phyloP scores from a whole-genome alignment of 2,888 invertebrate genomes.

The Dasypogon diadema region DNA sequence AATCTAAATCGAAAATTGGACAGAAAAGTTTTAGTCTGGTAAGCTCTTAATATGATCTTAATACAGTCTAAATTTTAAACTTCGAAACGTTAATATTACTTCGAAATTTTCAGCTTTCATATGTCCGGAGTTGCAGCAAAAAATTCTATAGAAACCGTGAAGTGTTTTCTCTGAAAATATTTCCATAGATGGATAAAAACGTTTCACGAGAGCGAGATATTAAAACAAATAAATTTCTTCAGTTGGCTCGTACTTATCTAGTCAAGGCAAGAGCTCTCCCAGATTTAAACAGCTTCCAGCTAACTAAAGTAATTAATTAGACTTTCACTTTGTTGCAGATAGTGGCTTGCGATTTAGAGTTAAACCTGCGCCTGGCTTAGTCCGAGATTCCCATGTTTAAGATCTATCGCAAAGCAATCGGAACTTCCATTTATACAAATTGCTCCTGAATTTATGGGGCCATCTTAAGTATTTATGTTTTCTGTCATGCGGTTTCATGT shows the following conservation, averaged over 20 bases:
- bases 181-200: no score
- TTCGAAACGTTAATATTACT: no score
- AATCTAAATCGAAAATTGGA: no score
- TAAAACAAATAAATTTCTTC: slow-evolving; percentile 3
- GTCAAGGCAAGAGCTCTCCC: background rate
- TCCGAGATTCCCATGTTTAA: slow-evolving; percentile 31
- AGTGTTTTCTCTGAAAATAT: no score
- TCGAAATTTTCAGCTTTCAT: no score
- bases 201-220: no score
- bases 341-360: slow-evolving; percentile 16
- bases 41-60: no score
- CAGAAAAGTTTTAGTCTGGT: no score
- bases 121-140: no score
- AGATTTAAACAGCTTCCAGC: slow-evolving; percentile 12
- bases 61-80: no score
- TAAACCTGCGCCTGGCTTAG: background rate
- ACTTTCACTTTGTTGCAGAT: slow-evolving; percentile 29
- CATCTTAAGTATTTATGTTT: slow-evolving; percentile 55
- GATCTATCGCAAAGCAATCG: slow-evolving; percentile 41
- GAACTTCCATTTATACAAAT: slow-evolving; percentile 55
- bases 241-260: slow-evolving; percentile 6
- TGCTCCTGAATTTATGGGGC: slow-evolving; percentile 55
- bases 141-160: no score
- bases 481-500: slow-evolving; percentile 50
- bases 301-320: slow-evolving; percentile 44